Conservation (phyloP, 2,888 invertebrate genomes). For the Oscheius sp. region DNA sequence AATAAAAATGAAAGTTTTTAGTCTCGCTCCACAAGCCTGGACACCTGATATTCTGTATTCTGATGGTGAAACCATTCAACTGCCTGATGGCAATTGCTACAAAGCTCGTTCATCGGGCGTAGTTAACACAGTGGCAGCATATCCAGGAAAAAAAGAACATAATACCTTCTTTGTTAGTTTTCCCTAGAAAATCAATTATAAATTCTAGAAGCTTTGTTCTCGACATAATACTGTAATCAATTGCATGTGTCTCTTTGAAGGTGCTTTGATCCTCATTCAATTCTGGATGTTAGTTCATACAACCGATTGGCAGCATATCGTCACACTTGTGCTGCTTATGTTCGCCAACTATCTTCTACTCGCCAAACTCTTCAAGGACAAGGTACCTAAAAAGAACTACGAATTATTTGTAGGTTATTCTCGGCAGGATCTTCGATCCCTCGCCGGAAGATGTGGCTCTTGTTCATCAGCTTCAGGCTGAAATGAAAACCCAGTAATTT, state of each 20-base stretch:
- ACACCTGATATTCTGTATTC: conserved; percentile 36
- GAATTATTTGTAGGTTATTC: conserved; percentile 53
- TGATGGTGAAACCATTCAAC: conserved; percentile 47
- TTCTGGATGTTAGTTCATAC: conserved; percentile 82
- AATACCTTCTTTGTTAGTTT: conserved; percentile 85
- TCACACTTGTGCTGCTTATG: conserved; percentile 85
- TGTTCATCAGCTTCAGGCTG: conserved; percentile 26
- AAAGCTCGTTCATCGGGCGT: conserved; percentile 33
- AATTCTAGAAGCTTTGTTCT: conserved; percentile 83
- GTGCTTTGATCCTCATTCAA: conserved; percentile 73
- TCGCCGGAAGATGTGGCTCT: conserved; percentile 61
- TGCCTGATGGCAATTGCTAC: conserved; percentile 48
- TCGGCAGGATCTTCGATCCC: conserved; percentile 63
- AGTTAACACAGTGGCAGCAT: conserved; percentile 80
- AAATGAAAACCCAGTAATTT: conserved; percentile 9
- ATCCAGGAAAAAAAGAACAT: conserved; percentile 85
- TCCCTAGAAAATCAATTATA: conserved; percentile 21
- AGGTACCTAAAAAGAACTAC: conserved; percentile 34
- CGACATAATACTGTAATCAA: conserved; percentile 81
- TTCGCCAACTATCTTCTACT: conserved; percentile 90
- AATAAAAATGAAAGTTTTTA: conserved; percentile 6
- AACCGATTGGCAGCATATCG: conserved; percentile 88
- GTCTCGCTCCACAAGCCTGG: conserved; percentile 46
- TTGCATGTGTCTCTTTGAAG: conserved; percentile 76
- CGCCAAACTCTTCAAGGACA: conserved; percentile 83